Base-by-base conservation (phyloP, 2,113 vertebrate species). In the Calonectris borealis region DNA sequence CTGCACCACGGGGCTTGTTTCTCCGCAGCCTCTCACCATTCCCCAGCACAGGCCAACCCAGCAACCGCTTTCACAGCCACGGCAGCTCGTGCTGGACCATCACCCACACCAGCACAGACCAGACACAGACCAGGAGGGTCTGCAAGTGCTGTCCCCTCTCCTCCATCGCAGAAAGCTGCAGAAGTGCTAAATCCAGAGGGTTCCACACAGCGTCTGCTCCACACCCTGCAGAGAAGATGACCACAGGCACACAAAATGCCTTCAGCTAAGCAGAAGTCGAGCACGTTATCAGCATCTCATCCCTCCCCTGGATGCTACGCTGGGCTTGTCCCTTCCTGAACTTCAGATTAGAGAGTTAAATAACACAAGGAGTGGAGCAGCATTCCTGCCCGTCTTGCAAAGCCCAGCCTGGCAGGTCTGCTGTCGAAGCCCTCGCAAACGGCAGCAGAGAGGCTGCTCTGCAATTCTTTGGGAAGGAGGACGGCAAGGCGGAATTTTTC, bases 1-100 rank as follows among this genome's bases (percentile, higher is more conserved):
- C 25, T 81, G 64, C 71, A 70, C 4, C 27, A 1, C 0, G 1
- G 42, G n/a, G 13, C 27, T 64, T 10, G 0, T 5, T 42, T 46
- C 46, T 48, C 19, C 4, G 1, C 62, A 64, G 62, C 80, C 66
- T 31, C 51, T 46, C n/a, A 34, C 58, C 46, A 2, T 2, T 7
- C 12, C 66, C 71, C 92, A 69, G 81, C 24, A 2, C 51, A 20
- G 44, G 7, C 51, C 38, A 18, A 22, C 36, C 36, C 80, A 60
- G 69, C 26, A 24, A 13, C 21, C 2, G 0, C 25, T 58, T 11
- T 24, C 32, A 6, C n/a, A 27, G 26, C 49, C 36, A 2, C 2
- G 0, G 78, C 76, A 34, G 52, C 11, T 69, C 3, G 5, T 14
- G 9, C 38, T 15, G 73, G 49, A 6, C 32, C 36, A 3, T 6